Conservation (phyloP, 2,113 vertebrate species). For the Corvus cornix region DNA sequence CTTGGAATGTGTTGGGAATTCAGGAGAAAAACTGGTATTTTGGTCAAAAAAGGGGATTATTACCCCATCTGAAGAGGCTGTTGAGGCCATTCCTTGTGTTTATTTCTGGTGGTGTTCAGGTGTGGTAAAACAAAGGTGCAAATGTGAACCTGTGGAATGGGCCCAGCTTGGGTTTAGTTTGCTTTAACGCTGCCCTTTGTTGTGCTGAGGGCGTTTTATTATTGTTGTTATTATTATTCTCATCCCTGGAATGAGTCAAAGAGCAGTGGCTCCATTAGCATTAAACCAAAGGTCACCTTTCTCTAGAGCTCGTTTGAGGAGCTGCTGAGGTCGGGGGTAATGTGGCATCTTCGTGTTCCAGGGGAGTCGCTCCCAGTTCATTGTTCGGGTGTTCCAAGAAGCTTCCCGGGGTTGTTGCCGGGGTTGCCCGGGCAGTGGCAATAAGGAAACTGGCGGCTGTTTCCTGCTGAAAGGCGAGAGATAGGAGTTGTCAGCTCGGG, state of each 20-base stretch:
- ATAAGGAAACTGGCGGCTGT: neutral
- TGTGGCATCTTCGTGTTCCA: neutral
- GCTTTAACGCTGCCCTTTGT: neutral
- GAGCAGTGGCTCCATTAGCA: neutral
- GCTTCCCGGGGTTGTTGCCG: neutral
- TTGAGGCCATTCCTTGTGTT: neutral
- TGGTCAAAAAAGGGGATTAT: neutral
- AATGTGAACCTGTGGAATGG: neutral
- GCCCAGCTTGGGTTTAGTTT: neutral
- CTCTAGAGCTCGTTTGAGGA: neutral
- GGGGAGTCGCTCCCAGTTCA: neutral
- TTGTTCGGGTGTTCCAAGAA: neutral
- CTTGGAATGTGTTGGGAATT: neutral
- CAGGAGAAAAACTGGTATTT: neutral
- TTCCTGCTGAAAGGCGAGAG: neutral
- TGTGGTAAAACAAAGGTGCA: neutral
- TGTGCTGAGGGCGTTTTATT: neutral
- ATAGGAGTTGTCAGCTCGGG: neutral
- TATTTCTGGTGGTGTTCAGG: neutral
- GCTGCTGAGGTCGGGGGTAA: neutral
- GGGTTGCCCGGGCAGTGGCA: neutral
- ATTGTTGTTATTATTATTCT: neutral
- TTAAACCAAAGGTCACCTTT: neutral
- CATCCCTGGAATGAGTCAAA: neutral
- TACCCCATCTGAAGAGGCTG: neutral